phyloP scores from a whole-genome alignment of 2,113 vertebrate genomes.

The Corydoras sp. region DNA sequence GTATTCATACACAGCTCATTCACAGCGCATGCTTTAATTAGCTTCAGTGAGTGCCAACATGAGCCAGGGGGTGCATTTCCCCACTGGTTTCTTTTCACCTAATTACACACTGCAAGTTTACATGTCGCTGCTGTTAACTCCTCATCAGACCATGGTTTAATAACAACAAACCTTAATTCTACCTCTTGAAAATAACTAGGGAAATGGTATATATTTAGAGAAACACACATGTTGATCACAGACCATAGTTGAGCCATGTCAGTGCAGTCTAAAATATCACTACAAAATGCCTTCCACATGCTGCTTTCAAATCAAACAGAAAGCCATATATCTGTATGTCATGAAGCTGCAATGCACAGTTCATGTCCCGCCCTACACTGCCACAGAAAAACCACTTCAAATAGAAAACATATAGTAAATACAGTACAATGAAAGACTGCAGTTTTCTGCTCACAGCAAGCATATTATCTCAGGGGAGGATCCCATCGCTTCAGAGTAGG shows the following conservation, averaged over 20 bases:
- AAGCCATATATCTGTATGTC: not conserved
- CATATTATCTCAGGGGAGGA: conserved; percentile 8
- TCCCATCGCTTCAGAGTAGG: not conserved
- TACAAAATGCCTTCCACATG: not conserved
- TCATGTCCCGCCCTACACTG: conserved; percentile 9
- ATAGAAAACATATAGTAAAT: conserved; percentile 6
- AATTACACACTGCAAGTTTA: conserved; percentile 39
- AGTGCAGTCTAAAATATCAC: not conserved
- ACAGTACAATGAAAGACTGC: conserved; percentile 28
- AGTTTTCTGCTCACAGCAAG: conserved; percentile 16
- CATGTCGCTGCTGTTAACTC: not conserved
- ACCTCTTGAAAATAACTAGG: not conserved
- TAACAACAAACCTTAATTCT: not conserved
- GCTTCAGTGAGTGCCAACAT: not conserved
- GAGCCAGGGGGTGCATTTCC: not conserved
- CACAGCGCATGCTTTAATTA: not conserved
- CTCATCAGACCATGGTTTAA: conserved; percentile 1
- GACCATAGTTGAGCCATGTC: conserved; percentile 1
- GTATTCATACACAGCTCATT: no score
- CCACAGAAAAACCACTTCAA: conserved; percentile 10
- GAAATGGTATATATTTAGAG: conserved; percentile 1
- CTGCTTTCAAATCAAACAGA: no score
- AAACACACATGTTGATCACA: not conserved
- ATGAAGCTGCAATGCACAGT: not conserved
- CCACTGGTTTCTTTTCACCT: conserved; percentile 22